phyloP scores from a whole-genome alignment of 1,140 invertebrate species.

The Ceratosolen fusciceps region DNA sequence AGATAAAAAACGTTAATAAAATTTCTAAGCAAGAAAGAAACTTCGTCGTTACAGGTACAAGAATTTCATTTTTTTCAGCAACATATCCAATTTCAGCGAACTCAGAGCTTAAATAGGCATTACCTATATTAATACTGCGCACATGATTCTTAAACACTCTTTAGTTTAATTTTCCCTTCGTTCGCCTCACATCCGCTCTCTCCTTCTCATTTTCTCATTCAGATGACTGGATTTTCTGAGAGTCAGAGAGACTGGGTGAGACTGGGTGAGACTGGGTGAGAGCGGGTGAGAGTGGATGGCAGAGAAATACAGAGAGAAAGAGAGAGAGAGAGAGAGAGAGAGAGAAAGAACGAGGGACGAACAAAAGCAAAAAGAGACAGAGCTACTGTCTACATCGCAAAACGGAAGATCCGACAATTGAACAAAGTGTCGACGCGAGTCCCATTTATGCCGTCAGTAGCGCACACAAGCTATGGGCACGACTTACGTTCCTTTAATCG shows the following conservation, averaged over 20 bases:
- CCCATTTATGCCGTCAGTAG: background rate
- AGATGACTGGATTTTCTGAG: slow-evolving; percentile 29
- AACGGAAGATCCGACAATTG: slow-evolving; percentile 57
- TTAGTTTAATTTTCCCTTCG: slow-evolving; percentile 10
- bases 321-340: background rate
- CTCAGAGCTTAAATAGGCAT: background rate
- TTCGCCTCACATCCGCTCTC: background rate
- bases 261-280: too few relatives aligned
- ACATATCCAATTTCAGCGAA: background rate
- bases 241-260: background rate
- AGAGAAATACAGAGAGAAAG: background rate
- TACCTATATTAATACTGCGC: too few relatives aligned
- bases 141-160: slow-evolving; percentile 11
- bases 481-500: slow-evolving; percentile 58
- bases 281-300: background rate
- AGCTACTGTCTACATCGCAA: slow-evolving; percentile 35
- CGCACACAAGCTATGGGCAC: slow-evolving; percentile 31
- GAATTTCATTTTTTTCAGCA: background rate
- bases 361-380: slow-evolving; percentile 43
- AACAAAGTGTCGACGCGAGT: slow-evolving; percentile 54
- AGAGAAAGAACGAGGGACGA: background rate
- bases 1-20: background rate
- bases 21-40: background rate
- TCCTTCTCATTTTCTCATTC: background rate
- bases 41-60: background rate